Conservation (phyloP, 2,113 vertebrate species). For the Syngnathus floridae region DNA sequence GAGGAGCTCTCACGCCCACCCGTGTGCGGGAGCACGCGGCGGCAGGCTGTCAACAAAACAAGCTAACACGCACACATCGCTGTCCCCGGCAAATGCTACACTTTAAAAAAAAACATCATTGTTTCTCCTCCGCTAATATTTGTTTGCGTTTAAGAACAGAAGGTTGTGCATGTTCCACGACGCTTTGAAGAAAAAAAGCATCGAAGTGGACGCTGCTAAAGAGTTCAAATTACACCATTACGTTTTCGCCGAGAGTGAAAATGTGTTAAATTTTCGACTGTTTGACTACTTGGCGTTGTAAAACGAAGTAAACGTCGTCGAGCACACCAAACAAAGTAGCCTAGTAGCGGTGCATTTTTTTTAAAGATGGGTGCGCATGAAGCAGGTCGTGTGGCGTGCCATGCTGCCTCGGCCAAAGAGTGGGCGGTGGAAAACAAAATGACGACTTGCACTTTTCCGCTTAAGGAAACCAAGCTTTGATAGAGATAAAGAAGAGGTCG, state of each 20-base stretch:
- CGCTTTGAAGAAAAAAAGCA: conserved; percentile 17
- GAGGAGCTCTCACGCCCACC: conserved; percentile 64
- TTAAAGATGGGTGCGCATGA: conserved; percentile 70
- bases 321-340: conserved; percentile 24
- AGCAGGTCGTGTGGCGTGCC: conserved; percentile 66
- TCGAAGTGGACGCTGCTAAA: conserved; percentile 49
- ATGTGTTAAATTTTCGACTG: neutral
- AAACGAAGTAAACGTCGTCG: conserved; percentile 34
- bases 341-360: conserved; percentile 9
- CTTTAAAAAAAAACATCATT: neutral
- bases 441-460: conserved; percentile 51
- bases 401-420: conserved; percentile 61
- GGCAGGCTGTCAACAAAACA: conserved; percentile 60
- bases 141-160: neutral
- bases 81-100: conserved; percentile 9
- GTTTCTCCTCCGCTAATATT: neutral
- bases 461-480: conserved; percentile 34
- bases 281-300: neutral
- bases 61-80: neutral
- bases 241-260: neutral
- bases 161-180: neutral
- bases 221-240: conserved; percentile 52
- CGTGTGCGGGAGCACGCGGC: conserved; percentile 51
- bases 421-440: conserved; percentile 52
- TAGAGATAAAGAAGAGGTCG: accelerated